phyloP scores from a whole-genome alignment of 2,113 vertebrate genomes.

The Melozone crissalis region DNA sequence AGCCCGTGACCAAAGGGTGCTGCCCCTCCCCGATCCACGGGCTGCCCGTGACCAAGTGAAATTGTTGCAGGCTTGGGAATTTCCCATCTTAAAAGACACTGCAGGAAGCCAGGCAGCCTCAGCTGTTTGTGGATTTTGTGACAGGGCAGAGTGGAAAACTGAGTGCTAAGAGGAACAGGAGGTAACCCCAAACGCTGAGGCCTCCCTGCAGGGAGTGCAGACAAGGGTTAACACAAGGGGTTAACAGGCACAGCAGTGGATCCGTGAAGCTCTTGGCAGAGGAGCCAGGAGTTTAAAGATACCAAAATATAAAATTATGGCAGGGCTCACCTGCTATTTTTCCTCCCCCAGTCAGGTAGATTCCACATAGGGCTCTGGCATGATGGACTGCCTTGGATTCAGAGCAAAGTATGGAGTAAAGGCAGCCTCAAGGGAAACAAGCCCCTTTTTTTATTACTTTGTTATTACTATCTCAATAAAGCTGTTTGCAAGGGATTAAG shows the following conservation, averaged over 20 bases:
- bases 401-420: neutral
- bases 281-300: neutral
- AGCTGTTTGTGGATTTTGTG: neutral
- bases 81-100: neutral
- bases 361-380: neutral
- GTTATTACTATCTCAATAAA: neutral
- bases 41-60: slow-evolving; percentile 11
- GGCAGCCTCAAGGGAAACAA: neutral
- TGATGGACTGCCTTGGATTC: neutral
- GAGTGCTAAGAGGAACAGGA: neutral
- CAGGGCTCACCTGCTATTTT: neutral
- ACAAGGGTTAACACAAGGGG: rapidly evolving
- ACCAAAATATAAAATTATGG: neutral
- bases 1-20: neutral
- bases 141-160: neutral
- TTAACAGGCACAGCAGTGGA: neutral
- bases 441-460: neutral
- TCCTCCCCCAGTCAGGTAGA: neutral
- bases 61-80: neutral
- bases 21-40: neutral
- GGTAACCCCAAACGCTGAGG: neutral
- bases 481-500: slow-evolving; percentile 8
- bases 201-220: neutral
- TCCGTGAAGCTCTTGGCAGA: rapidly evolving
- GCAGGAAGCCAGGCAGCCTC: neutral